Evolutionary conservation across 1,140 invertebrate species (phyloP), one percentile per base, ranked within the genome.

Genomic region (Cryptotermes secundus): DNA sequence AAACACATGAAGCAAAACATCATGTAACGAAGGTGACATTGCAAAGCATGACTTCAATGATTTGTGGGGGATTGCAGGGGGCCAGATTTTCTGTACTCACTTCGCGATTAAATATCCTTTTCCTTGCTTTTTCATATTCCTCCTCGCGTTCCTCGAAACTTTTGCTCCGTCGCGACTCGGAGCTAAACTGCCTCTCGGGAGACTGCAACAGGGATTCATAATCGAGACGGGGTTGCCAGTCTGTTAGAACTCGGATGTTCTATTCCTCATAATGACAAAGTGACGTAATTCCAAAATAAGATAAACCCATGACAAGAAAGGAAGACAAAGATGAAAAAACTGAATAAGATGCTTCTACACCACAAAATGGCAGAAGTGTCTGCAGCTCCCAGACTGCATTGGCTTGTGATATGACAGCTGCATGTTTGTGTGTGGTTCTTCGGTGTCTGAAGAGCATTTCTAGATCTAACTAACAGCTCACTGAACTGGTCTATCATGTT

Each of bases 141-240:
- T 95, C 94, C 88, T 97, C 96, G 36, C 97, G 90, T 89, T 98
- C 96, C 89, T 98, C 97, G 87, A 97, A 95, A 86, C 96, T 97
- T 89, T 97, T 97, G 88, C 95, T 96, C 80, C 96, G 91, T 83
- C 94, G 91, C 85, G 92, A 93, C 86, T 95, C 93, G 82, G 93
- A 92, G 31, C 92, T 92, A 72, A 90, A 92, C 87, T 93, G 88
- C 85, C 94, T 88, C 86, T 96, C 94, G 0, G 91, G 92, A 49
- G 90, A 92, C 86, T 88, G 86, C 72, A 86, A 87, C 53, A 85
- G 49, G 42, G 53, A 83, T 26, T 35, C 49, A 35, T 79, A 81
- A 38, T 45, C 42, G 35, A 81, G 42, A 36, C 24, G 35, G 35
- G 22, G 35, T 45, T 81, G 34, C 79, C 79, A 80, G 34, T 80